Evolutionary conservation across 2,113 vertebrate species (phyloP).

Genomic region (Otis tarda): DNA sequence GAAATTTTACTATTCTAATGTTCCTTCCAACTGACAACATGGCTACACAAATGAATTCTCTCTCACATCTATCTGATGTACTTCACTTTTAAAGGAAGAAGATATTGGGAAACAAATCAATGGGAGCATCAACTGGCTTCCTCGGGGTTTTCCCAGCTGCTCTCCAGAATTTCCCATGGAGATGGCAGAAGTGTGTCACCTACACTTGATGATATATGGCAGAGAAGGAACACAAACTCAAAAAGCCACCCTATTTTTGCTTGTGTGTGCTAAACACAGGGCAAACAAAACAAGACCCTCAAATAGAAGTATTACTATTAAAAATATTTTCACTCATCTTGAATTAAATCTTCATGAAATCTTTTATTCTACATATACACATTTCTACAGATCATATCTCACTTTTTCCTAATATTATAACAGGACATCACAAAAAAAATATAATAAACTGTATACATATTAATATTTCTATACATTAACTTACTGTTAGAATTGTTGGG

Average conservation of each 20-base stretch:
- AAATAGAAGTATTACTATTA: background rate
- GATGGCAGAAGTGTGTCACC: background rate
- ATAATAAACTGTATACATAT: background rate
- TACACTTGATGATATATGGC: fast-evolving
- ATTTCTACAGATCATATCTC: background rate
- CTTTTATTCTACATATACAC: background rate
- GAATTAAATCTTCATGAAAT: background rate
- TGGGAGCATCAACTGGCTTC: background rate
- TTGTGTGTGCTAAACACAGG: background rate
- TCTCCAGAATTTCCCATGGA: background rate
- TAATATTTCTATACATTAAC: background rate
- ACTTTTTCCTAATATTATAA: background rate
- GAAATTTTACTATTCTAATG: background rate
- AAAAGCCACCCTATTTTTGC: background rate
- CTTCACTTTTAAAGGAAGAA: background rate
- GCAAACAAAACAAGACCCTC: background rate
- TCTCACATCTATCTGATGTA: fast-evolving
- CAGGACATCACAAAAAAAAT: background rate
- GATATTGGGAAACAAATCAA: background rate
- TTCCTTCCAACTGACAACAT: background rate
- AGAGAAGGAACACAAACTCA: background rate
- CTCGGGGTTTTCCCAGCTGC: background rate
- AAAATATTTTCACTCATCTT: background rate
- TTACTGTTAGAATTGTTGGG: background rate
- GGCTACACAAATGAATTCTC: background rate